Conservation (phyloP, 2,797 vertebrate species). For the Holocentrus rufus region DNA sequence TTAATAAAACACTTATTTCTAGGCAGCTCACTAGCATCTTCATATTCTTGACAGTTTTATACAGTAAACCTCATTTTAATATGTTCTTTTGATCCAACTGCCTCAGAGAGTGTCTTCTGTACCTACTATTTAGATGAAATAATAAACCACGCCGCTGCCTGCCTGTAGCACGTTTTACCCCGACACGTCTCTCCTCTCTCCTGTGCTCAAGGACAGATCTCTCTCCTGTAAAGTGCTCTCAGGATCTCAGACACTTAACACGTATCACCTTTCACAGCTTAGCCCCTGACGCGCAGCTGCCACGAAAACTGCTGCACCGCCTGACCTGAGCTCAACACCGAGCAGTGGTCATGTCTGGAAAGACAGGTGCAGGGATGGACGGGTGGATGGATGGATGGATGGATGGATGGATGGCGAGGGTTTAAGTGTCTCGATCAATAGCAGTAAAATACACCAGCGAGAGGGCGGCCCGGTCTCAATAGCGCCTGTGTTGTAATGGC, state of each 20-base stretch:
- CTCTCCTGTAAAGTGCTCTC: slow-evolving; percentile 44
- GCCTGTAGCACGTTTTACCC: slow-evolving; percentile 8
- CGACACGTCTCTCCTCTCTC: not conserved
- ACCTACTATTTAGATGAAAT: not conserved
- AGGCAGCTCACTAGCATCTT: no score
- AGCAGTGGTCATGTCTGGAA: not conserved
- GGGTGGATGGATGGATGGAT: no score
- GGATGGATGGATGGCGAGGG: slow-evolving; percentile 4
- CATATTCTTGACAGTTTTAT: no score
- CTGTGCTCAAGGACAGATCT: slow-evolving; percentile 42
- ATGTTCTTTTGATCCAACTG: not conserved
- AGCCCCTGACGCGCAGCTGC: not conserved
- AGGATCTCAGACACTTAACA: slow-evolving; percentile 41
- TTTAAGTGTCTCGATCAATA: slow-evolving; percentile 47
- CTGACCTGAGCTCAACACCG: slow-evolving; percentile 17
- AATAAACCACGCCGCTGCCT: slow-evolving; percentile 10
- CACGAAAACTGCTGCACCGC: not conserved
- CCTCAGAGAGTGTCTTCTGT: not conserved
- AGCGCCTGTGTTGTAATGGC: slow-evolving; percentile 12
- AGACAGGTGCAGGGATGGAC: not conserved
- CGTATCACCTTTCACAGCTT: slow-evolving; percentile 52
- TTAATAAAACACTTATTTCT: no score
- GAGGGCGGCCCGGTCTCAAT: not conserved
- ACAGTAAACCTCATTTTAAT: not conserved
- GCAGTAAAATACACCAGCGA: slow-evolving; percentile 20